Conservation (phyloP, 2,797 vertebrate genomes). For the Champsocephalus esox region DNA sequence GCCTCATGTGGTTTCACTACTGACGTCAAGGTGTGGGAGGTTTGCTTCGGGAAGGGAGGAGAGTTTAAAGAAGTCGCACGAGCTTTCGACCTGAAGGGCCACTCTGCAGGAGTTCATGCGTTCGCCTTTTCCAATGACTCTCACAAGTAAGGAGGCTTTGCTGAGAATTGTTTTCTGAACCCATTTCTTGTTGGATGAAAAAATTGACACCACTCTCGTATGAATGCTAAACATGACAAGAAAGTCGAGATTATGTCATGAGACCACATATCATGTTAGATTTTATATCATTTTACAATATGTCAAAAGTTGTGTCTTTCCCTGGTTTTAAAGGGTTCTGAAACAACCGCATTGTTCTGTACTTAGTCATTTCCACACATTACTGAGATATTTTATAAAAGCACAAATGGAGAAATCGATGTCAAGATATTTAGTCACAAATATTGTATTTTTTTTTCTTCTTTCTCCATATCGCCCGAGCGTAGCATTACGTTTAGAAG, state of each 20-base stretch:
- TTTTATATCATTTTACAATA: no score
- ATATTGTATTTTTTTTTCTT: no score
- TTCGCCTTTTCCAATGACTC: constrained; percentile 97
- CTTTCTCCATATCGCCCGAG: no score
- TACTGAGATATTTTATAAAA: no score
- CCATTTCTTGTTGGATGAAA: not conserved
- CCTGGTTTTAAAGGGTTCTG: no score
- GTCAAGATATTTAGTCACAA: no score
- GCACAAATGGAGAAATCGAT: no score
- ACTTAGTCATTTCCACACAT: no score
- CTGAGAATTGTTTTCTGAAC: not conserved
- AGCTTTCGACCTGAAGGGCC: constrained; percentile 96
- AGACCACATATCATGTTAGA: no score
- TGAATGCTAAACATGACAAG: not conserved
- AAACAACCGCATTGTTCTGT: no score
- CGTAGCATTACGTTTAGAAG: not conserved
- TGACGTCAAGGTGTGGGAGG: constrained; percentile 97
- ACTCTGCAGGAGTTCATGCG: constrained; percentile 89
- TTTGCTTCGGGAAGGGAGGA: constrained; percentile 92
- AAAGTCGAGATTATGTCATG: no score
- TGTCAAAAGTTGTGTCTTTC: no score
- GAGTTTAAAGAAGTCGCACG: constrained; percentile 92
- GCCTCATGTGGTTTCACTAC: constrained; percentile 96
- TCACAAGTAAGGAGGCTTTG: constrained; percentile 81
- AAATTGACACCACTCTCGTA: not conserved